phyloP scores from a whole-genome alignment of 2,888 invertebrate genomes.

The Vanessa cardui region DNA sequence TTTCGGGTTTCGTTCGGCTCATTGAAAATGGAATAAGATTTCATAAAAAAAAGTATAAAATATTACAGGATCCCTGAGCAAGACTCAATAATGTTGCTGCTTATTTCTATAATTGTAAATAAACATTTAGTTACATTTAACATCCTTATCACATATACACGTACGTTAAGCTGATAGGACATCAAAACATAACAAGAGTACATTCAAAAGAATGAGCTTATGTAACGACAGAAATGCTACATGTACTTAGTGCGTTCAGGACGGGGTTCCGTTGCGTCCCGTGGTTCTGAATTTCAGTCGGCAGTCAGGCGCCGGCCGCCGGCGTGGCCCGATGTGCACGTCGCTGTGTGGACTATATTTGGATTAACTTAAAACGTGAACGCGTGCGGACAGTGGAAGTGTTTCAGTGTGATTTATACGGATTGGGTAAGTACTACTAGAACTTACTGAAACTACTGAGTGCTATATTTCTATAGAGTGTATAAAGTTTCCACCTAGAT shows the following conservation, averaged over 20 bases:
- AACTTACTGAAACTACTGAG: background rate
- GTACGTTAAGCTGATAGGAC: too few species aligned
- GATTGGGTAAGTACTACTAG: conserved; percentile 22
- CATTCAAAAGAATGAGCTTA: background rate
- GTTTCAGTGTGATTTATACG: conserved; percentile 18
- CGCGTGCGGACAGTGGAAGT: conserved; percentile 19
- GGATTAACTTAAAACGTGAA: conserved; percentile 25
- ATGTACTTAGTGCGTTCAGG: background rate
- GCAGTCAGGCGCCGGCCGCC: conserved; percentile 40
- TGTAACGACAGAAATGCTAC: background rate
- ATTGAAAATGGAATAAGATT: too few species aligned
- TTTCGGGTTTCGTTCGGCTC: too few species aligned
- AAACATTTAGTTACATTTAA: too few species aligned
- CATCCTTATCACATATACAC: too few species aligned
- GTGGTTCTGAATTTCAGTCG: conserved; percentile 31
- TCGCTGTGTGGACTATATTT: background rate
- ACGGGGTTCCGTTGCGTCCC: conserved; percentile 14
- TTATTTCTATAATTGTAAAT: too few species aligned
- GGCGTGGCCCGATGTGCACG: conserved; percentile 21
- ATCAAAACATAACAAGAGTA: too few species aligned
- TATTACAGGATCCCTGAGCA: too few species aligned
- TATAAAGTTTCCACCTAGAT: background rate
- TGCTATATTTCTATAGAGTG: background rate
- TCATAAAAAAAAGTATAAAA: too few species aligned
- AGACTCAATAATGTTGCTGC: too few species aligned